Evolutionary conservation across 92 coral and sea anemone genomes (phyloP), one percentile per base, ranked within the genome.

Genomic region (Pocillopora grandis): DNA sequence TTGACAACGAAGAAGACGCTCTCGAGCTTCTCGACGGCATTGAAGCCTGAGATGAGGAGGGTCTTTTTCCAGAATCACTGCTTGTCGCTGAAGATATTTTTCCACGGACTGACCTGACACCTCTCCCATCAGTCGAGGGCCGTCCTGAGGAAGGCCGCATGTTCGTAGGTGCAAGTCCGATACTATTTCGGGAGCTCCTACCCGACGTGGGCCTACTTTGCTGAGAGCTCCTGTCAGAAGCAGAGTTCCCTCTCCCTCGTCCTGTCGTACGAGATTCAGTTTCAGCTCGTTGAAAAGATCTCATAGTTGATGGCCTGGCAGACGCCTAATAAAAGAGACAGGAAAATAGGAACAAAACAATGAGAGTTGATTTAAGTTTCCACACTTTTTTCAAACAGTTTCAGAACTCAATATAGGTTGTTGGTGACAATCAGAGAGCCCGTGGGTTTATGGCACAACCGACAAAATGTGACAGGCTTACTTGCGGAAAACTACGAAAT

Each of bases 201-300:
- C 57, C 49, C 2, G 66, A 73, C 7, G 80, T n/a, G 19, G 80
- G 73, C 33, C 86, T 62, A 8, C 10, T n/a, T 9, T 27, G 35
- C 14, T 62, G 59, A 13, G 85, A 70, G 69, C 77, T 27, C 20
- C 66, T 70, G 77, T 16, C 59, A 61, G 72, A 11, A 63, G 62
- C 52, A 48, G 79, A 11, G 37, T 37, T 74, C 35, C 86, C 80
- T 64, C 86, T 83, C 20, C 80, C 86, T 20, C 15, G 31, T 49
- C 74, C 72, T 31, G 63, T 65, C 0, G 74, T 31, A 35, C 80
- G 64, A 35, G 86, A 74, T 27, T 52, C 86, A 15, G 63, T 42
- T 63, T 65, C 86, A 15, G 14, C 52, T 62, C 72, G 72, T 64
- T 82, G 85, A 2, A 65, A 20, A 48, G 77, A 10, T 37, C n/a